Evolutionary conservation across 2,797 vertebrate species (phyloP).

Genomic region (Hemitrygon akajei): DNA sequence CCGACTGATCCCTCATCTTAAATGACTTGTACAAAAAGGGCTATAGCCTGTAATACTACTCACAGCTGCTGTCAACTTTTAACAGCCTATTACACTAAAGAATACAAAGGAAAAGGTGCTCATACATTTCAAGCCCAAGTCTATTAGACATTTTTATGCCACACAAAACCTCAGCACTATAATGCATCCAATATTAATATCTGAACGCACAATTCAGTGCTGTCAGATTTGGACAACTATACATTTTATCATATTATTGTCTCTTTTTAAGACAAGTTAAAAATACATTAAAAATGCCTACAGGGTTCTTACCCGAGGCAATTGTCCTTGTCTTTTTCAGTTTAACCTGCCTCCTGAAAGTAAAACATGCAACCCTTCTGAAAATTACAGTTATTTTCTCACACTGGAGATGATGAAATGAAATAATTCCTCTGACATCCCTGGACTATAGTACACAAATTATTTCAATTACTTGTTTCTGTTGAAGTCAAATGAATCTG

Average conservation of each 20-base stretch:
- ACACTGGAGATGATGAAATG: conserved; percentile 56
- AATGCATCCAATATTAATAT: conserved; percentile 34
- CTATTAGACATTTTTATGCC: conserved; percentile 24
- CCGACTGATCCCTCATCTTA: conserved; percentile 36
- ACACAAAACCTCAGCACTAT: conserved; percentile 1
- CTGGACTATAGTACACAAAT: conserved; percentile 50
- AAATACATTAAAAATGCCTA: conserved; percentile 63
- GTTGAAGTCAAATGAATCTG: conserved; percentile 56
- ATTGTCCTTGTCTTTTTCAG: conserved; percentile 58
- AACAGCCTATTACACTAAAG: conserved; percentile 36
- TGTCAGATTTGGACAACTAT: conserved; percentile 37
- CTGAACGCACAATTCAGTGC: conserved; percentile 10
- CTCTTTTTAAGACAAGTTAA: conserved; percentile 51
- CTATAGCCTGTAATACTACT: conserved; percentile 22
- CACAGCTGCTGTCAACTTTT: conserved; percentile 36
- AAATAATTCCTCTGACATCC: conserved; percentile 52
- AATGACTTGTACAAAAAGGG: conserved; percentile 33
- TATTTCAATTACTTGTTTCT: conserved; percentile 56
- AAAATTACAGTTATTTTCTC: conserved; percentile 66
- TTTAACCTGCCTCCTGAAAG: conserved; percentile 57
- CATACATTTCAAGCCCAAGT: conserved; percentile 22
- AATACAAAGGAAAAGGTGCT: conserved; percentile 33
- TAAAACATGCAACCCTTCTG: conserved; percentile 59
- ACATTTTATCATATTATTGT: conserved; percentile 55
- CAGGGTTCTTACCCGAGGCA: conserved; percentile 64